Percentiles rank a stretch among this genome's conserved stretches.
These are phyloP conservation scores for Clupea harengus DNA, from an alignment of 2,113 vertebrate genomes.

Conservation along the genomic window DNA sequence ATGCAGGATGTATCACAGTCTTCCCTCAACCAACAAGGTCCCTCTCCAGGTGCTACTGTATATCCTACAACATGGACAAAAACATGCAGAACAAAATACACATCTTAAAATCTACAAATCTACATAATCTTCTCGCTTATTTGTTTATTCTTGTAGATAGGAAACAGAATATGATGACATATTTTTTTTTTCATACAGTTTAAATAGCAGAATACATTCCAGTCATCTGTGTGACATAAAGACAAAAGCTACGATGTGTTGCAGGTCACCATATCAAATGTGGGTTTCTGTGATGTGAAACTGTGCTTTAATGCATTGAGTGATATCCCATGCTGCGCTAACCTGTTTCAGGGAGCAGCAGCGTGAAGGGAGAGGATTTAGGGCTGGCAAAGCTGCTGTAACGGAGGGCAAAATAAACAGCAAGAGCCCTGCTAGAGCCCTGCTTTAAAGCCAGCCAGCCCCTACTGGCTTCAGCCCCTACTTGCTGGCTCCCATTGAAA, in stretches of 20 bases:
- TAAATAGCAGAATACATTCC: not conserved
- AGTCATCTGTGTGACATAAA: not conserved
- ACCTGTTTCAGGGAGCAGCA: conserved; percentile 12
- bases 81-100: not conserved
- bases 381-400: conserved; percentile 26
- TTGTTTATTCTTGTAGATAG: not conserved
- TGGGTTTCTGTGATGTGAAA: conserved; percentile 20
- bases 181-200: not conserved
- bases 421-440: conserved; percentile 22
- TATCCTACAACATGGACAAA: not conserved
- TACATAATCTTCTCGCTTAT: not conserved
- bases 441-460: conserved; percentile 8
- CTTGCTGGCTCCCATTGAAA: not conserved
- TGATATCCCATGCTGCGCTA: conserved; percentile 30
- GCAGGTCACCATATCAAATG: conserved; percentile 6
- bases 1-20: not conserved
- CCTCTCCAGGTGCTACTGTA: not conserved
- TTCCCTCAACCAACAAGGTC: not conserved
- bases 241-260: not conserved
- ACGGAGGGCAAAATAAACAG: conserved; percentile 40
- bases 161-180: not conserved
- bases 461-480: not conserved
- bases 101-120: not conserved
- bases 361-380: conserved; percentile 32
- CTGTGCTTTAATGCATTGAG: conserved; percentile 20